Base-by-base conservation (phyloP, 2,797 vertebrate species). In the Acrossocheilus wenchowensis region DNA sequence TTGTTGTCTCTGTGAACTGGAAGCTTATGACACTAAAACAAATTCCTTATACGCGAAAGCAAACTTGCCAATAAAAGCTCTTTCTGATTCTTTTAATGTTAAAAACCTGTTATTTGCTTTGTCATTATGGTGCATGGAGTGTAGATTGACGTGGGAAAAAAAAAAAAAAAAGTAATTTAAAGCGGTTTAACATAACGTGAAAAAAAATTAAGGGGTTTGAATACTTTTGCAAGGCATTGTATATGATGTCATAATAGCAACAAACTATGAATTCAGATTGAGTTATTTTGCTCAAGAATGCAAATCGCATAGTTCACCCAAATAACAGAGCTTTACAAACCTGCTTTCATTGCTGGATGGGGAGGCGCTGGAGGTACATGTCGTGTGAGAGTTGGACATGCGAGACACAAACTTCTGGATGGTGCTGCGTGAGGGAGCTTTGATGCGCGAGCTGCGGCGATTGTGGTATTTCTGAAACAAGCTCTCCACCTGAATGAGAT, bases 401-500 rank as follows among this genome's bases (percentile, higher is more conserved):
- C 97, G 96, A 87, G 96, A 97, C 79, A 97, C 97, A 93, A 97
- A 97, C 94, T 97, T 97, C 95, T 97, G 96, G 94, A 97, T 97
- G 94, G 97, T 97, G 93, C 93, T 97, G 93, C 97, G 96, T 89
- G 97, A 97, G 88, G 96, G 97, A 84, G 97, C 97, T 95, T 97
- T 97, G 95, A 97, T 97, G 89, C 97, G 95, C 0, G 97, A 97
- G 94, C 96, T 97, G 93, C 97, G 96, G 83, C 96, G 96, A 93
- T 93, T 97, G 95, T 97, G 97, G 90, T 97, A 97, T 93, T 97
- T 97, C 95, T 97, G 96, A 94, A 97, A 97, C 93, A 97, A 95
- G 94, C 97, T 97, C 94, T 97, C 97, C 95, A 97, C 97, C 97
- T 97, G 86, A 71, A 80, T 17, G 79, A 54, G 52, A 26, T 5